Base-by-base conservation (phyloP, 2,113 vertebrate species). In the Tupaia chinensis region DNA sequence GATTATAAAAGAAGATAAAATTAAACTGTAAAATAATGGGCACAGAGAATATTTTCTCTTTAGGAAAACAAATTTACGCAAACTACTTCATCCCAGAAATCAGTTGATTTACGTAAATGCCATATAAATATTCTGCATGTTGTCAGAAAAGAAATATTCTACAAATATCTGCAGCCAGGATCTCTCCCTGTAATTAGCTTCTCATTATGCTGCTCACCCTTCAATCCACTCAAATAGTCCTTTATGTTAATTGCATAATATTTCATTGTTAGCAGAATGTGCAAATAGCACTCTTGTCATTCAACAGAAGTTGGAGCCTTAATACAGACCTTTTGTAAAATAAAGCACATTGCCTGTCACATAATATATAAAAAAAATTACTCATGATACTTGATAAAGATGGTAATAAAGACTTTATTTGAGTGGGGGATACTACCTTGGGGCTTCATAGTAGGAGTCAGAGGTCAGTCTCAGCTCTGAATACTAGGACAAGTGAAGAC, bases 191-290 rank as follows among this genome's bases (percentile, higher is more conserved):
- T 98, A 98, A 98, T 98, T 93, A 97, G 91, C 79, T 93, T 97
- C 93, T 98, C 92, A 98, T 98, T 98, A 98, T 97, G 84, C 84
- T 94, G 73, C 94, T 98, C 91, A 97, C 97, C 96, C 97, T 97
- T 97, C 95, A 96, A 97, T 92, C 95, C 95, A 95, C 95, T 97
- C 93, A 97, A 98, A 98, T 84, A 96, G 96, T 98, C 69, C 94
- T 97, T 98, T 94, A 95, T 95, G 85, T 74, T 97, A 98, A 98
- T 98, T 98, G 86, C 93, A 96, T 95, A 98, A 97, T 98, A 98
- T 95, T 98, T 97, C 80, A 95, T 98, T 97, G 69, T 97, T 97
- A 97, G 70, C 34, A 97, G 96, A 97, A 97, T 95, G 93, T 34
- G 61, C 53, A 90, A 60, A 63, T 78, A 53, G 54, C 73, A 88